A percentile compares a stretch with the other conserved stretches of the same genome.
Evolutionary conservation across 1,140 invertebrate species (phyloP).

Genomic region (Ceratina australensis): DNA sequence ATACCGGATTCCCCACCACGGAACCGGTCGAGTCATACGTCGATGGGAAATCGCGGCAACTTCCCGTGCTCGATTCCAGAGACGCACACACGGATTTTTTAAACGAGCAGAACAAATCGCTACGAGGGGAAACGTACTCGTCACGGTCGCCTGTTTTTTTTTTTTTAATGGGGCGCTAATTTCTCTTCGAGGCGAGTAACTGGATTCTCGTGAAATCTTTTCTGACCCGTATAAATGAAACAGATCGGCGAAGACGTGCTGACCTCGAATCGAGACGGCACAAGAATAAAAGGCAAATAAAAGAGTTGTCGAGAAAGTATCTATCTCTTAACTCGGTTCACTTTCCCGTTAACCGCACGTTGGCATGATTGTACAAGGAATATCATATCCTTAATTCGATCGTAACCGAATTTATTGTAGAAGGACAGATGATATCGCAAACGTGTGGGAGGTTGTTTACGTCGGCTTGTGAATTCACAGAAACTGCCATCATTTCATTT

Average conservation of each 20-base stretch:
- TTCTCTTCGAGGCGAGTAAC: background rate
- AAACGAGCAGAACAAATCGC: background rate
- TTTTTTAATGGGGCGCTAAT: background rate
- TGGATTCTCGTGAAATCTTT: slow-evolving; percentile 5
- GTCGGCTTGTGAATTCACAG: background rate
- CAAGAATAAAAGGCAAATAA: too few relatives aligned
- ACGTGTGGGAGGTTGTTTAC: background rate
- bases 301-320: too few relatives aligned
- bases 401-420: background rate
- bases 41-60: slow-evolving; percentile 47
- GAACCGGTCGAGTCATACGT: slow-evolving; percentile 22
- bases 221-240: background rate
- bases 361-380: too few relatives aligned
- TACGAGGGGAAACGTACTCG: background rate
- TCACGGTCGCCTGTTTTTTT: background rate
- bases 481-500: background rate
- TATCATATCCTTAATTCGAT: background rate
- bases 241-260: background rate
- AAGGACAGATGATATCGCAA: background rate
- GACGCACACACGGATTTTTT: background rate
- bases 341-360: too few relatives aligned
- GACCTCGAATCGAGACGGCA: background rate
- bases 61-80: slow-evolving; percentile 27
- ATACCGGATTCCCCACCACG: slow-evolving; percentile 50
- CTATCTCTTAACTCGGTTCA: too few relatives aligned